Conservation (phyloP, 2,797 vertebrate genomes). For the Mycteria americana region DNA sequence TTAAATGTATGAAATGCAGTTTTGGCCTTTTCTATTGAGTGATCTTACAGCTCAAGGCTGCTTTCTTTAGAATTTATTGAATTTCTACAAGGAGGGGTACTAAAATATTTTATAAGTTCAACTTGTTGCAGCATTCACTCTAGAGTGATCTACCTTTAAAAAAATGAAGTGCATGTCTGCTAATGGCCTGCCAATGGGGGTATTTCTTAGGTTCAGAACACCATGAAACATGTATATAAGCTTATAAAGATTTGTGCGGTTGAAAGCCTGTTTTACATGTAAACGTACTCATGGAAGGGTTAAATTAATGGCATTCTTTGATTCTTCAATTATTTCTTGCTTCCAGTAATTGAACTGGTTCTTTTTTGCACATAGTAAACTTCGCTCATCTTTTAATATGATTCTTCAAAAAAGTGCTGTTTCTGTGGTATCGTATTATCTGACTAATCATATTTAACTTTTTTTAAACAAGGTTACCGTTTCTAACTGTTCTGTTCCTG, state of each 20-base stretch:
- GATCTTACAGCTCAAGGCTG: constrained; percentile 41
- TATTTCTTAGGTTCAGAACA: constrained; percentile 44
- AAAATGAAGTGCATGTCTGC: constrained; percentile 46
- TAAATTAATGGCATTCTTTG: constrained; percentile 57
- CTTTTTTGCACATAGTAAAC: constrained; percentile 76
- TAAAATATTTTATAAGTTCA: constrained; percentile 9
- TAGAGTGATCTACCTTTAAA: constrained; percentile 25
- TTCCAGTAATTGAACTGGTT: constrained; percentile 59
- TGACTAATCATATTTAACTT: constrained; percentile 76
- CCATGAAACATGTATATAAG: constrained; percentile 61
- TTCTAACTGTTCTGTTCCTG: constrained; percentile 75
- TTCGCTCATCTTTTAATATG: constrained; percentile 63
- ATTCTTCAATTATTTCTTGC: constrained; percentile 48
- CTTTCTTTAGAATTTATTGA: constrained; percentile 12
- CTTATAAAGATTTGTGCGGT: constrained; percentile 58
- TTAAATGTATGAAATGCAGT: constrained; percentile 20
- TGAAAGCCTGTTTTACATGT: constrained; percentile 60
- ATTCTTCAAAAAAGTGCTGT: constrained; percentile 75
- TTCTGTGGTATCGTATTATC: constrained; percentile 79
- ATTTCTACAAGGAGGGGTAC: constrained; percentile 39
- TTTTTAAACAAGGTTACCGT: constrained; percentile 60
- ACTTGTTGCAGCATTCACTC: constrained; percentile 12
- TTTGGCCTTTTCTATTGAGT: constrained; percentile 58
- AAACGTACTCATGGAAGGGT: constrained; percentile 59
- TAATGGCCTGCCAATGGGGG: constrained; percentile 42